phyloP scores from a whole-genome alignment of 2,797 vertebrate species.

The Rhodeus uyekii region DNA sequence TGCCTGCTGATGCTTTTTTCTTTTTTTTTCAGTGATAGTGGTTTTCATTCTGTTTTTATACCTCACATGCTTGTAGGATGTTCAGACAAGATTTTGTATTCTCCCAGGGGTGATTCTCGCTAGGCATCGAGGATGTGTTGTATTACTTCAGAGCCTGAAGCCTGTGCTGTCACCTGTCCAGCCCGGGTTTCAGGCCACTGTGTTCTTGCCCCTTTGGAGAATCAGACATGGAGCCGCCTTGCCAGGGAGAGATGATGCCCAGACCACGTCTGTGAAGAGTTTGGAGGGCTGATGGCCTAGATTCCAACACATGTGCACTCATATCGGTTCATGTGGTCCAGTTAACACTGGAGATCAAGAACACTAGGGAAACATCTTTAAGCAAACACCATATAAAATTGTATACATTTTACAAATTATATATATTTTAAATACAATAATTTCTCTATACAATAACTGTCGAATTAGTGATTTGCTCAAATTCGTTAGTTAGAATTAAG shows the following conservation, averaged over 20 bases:
- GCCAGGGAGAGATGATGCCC: slow-evolving; percentile 19
- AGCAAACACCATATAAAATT: neutral
- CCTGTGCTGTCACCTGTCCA: neutral
- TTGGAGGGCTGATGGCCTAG: slow-evolving; percentile 36
- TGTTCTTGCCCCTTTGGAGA: slow-evolving; percentile 20
- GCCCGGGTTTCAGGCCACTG: slow-evolving; percentile 24
- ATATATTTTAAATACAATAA: neutral
- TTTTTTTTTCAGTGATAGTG: neutral
- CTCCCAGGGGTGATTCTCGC: neutral
- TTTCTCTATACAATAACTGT: neutral
- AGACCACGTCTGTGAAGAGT: slow-evolving; percentile 28
- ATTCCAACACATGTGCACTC: slow-evolving; percentile 25
- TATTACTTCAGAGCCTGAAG: slow-evolving; percentile 21
- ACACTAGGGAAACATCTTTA: neutral
- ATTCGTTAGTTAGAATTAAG: neutral
- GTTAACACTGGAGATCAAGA: neutral
- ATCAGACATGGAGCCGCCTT: neutral
- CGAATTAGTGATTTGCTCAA: neutral
- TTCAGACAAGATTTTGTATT: neutral
- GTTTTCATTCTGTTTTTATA: neutral
- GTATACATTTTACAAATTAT: no score
- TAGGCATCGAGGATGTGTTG: neutral
- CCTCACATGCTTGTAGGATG: neutral
- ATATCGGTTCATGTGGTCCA: slow-evolving; percentile 20
- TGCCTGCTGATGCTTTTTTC: neutral